Percentiles rank a stretch among this genome's conserved stretches.
Conservation (phyloP, 2,797 vertebrate species). For the Argentina silus region DNA sequence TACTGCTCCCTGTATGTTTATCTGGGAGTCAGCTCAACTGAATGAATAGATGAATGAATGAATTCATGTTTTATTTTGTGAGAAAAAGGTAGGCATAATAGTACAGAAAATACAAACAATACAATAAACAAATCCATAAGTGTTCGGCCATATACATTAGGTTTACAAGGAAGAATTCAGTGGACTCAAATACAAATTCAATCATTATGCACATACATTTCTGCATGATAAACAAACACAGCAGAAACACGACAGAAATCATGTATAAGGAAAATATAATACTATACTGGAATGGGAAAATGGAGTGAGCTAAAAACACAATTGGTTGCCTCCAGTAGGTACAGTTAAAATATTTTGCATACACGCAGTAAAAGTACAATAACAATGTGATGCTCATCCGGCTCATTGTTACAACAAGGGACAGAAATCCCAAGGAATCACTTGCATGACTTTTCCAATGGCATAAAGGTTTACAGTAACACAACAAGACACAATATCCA, state of each 20-base stretch:
- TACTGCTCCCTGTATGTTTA: neutral
- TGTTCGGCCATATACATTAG: neutral
- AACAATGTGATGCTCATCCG: neutral
- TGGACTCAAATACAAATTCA: too few relatives aligned
- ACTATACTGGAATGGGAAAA: neutral
- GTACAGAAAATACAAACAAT: too few relatives aligned
- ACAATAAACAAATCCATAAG: too few relatives aligned
- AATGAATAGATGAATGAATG: neutral
- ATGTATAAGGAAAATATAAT: neutral
- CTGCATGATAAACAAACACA: too few relatives aligned
- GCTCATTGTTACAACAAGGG: neutral
- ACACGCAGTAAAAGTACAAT: neutral
- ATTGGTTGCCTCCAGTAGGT: neutral
- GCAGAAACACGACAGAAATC: neutral
- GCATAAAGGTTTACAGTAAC: too few relatives aligned
- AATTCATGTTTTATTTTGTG: neutral
- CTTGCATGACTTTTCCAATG: too few relatives aligned
- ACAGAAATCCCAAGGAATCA: too few relatives aligned
- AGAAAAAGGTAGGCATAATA: too few relatives aligned
- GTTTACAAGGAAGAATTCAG: neutral
- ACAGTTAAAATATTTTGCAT: conserved; percentile 11
- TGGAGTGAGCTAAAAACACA: neutral
- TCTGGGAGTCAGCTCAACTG: neutral
- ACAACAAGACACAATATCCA: neutral
- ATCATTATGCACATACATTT: too few relatives aligned